These are phyloP conservation scores for Armadillidium nasatum DNA, from an alignment of 1,140 invertebrate genomes.

Conservation along the genomic window DNA sequence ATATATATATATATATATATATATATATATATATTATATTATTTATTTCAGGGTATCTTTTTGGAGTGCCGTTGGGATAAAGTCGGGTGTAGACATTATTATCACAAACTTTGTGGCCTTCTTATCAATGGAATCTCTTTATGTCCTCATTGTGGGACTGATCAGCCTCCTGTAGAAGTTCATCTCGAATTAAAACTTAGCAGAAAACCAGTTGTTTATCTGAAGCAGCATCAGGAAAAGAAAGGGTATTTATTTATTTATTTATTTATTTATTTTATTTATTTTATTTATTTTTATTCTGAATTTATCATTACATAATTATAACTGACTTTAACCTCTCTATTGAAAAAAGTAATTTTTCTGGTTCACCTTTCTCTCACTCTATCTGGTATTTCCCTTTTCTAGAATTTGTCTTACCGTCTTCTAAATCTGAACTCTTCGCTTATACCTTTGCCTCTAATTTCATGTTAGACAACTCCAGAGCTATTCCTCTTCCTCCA, in stretches of 20 bases:
- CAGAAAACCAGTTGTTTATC: slow-evolving; percentile 58
- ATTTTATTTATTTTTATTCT: no score
- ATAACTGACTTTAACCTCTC: no score
- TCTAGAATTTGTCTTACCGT: no score
- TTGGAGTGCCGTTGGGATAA: slow-evolving; percentile 59
- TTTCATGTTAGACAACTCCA: no score
- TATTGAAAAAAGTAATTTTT: no score
- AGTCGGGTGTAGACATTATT: slow-evolving; percentile 58
- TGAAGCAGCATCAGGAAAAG: slow-evolving; percentile 52
- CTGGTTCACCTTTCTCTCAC: no score
- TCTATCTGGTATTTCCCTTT: no score
- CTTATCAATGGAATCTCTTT: slow-evolving; percentile 54
- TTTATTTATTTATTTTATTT: background rate
- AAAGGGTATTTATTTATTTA: slow-evolving; percentile 47
- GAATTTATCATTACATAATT: no score
- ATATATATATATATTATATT: background rate
- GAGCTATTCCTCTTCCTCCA: no score
- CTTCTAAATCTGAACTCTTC: no score
- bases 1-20: slow-evolving; percentile 14
- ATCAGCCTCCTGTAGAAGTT: slow-evolving; percentile 57
- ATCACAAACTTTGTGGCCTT: slow-evolving; percentile 68
- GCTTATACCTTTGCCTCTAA: no score
- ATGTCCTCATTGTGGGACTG: slow-evolving; percentile 74
- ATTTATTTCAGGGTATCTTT: slow-evolving; percentile 59
- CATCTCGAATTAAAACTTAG: slow-evolving; percentile 57